Conservation (phyloP, 2,113 vertebrate species). For the Dinomys branickii region DNA sequence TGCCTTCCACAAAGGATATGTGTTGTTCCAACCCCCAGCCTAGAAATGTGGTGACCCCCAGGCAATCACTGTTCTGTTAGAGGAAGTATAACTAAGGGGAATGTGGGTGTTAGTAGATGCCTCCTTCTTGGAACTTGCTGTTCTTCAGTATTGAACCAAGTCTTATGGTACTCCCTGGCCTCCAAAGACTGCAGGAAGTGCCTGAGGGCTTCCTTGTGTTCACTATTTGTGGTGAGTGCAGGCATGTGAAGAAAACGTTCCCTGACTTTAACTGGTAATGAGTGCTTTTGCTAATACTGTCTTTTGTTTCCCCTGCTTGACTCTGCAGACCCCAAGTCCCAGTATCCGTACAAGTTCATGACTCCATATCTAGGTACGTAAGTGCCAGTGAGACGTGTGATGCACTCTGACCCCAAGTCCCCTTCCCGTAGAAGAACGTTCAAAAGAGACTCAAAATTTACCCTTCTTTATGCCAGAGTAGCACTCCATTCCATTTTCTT, state of each 20-base stretch:
- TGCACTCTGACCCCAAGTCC: neutral
- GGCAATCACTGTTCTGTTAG: neutral
- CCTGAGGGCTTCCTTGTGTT: neutral
- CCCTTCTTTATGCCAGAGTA: neutral
- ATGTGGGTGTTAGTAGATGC: neutral
- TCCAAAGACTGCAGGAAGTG: neutral
- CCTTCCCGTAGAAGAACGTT: neutral
- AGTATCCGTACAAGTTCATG: constrained; percentile 38
- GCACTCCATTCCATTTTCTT: neutral
- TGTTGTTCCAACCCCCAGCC: neutral
- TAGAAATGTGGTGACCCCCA: neutral
- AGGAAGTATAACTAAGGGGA: neutral
- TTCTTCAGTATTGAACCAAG: neutral
- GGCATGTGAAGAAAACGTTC: neutral
- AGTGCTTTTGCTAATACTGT: neutral
- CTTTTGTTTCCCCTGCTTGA: constrained; percentile 53
- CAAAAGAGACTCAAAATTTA: constrained; percentile 11
- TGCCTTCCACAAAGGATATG: neutral
- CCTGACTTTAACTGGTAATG: neutral
- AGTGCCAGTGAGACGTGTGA: neutral
- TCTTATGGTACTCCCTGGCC: neutral
- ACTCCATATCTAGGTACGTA: constrained; percentile 61
- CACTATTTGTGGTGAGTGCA: neutral
- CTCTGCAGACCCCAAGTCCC: constrained; percentile 74
- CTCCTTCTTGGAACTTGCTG: neutral